Base-by-base conservation (phyloP, 1,140 invertebrate species). In the Lasaia peninsularis region DNA sequence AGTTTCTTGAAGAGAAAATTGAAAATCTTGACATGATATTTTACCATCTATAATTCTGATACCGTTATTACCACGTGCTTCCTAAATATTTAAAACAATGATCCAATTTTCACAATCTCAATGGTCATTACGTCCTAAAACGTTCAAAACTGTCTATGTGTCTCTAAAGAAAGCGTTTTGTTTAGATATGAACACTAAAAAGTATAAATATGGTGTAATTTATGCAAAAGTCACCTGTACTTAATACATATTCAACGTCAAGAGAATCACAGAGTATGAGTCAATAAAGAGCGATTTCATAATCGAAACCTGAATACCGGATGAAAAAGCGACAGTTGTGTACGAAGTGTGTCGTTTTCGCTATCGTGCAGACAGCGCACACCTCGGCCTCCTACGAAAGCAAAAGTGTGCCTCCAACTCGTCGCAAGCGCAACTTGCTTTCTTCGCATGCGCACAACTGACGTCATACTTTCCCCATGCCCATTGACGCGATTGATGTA, bases 221-320 rank as follows among this genome's bases (percentile, higher is more conserved):
- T 35, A 20, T 11, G 14, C 34, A 52, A 57, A 48, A 16, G 37
- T 34, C 52, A 53, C 48, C 35, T 60, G 51, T 53, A 55, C 62
- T 58, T 59, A 49, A 65, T 62, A 67, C 40, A 56, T 52, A 60
- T 56, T 35, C 60, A 37, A 65, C 50, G 57, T 53, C 34, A 55
- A 69, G 59, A 60, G 69, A 69, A 75, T 63, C 64, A 69, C 63
- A 62, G 71, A 71, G 65, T 54, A 78, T 85, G 78, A 84, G 72
- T 82, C 76, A 82, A 82, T 78, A 67, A 78, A 72, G 82, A 82
- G 76, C 75, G 75, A 79, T 85, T 84, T 87, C 79, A 79, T 84
- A 87, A 84, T 78, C 75, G 65, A 79, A 78, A 83, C 82, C 79
- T 81, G 78, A 81, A 86, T 84, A 81, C 75, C 80, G 71, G 73